Conservation (phyloP, 2,888 invertebrate species). For the Tyria jacobaeae region DNA sequence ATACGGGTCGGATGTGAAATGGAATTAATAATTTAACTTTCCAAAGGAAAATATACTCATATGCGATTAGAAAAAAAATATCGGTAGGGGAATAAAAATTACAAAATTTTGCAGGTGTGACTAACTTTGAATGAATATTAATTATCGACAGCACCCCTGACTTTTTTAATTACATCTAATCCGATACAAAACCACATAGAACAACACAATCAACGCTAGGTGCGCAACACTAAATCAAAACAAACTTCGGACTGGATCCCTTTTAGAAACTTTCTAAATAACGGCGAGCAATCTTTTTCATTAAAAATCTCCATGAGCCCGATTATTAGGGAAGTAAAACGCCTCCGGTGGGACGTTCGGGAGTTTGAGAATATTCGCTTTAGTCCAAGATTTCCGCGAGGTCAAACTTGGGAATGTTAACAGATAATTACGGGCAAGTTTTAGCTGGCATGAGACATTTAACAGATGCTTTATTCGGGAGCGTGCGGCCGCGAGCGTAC, state of each 20-base stretch:
- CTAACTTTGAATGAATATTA: constrained; percentile 37
- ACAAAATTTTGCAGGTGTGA: constrained; percentile 40
- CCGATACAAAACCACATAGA: constrained; percentile 77
- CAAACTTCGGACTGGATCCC: constrained; percentile 81
- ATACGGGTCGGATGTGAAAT: constrained; percentile 62
- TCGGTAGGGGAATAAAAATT: constrained; percentile 12
- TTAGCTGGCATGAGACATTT: constrained; percentile 86
- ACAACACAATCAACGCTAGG: constrained; percentile 77
- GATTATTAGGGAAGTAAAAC: constrained; percentile 84
- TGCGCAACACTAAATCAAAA: constrained; percentile 83
- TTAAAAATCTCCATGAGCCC: constrained; percentile 84
- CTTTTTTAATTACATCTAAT: constrained; percentile 75
- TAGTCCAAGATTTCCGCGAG: constrained; percentile 80
- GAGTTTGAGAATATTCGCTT: constrained; percentile 73
- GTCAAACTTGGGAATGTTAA: constrained; percentile 86
- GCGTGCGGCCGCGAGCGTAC: constrained; percentile 82
- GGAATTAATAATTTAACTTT: constrained; percentile 59
- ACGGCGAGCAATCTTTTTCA: constrained; percentile 85
- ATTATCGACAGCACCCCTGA: constrained; percentile 48
- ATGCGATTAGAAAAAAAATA: constrained; percentile 22
- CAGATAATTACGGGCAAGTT: constrained; percentile 86
- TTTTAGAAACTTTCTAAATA: constrained; percentile 85
- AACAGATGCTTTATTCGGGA: constrained; percentile 86
- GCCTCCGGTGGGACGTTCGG: constrained; percentile 76
- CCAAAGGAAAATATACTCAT: constrained; percentile 45